These are phyloP conservation scores for Zaprionus kolodkinae DNA, from an alignment of 1,140 invertebrate species.

Conservation along the genomic window DNA sequence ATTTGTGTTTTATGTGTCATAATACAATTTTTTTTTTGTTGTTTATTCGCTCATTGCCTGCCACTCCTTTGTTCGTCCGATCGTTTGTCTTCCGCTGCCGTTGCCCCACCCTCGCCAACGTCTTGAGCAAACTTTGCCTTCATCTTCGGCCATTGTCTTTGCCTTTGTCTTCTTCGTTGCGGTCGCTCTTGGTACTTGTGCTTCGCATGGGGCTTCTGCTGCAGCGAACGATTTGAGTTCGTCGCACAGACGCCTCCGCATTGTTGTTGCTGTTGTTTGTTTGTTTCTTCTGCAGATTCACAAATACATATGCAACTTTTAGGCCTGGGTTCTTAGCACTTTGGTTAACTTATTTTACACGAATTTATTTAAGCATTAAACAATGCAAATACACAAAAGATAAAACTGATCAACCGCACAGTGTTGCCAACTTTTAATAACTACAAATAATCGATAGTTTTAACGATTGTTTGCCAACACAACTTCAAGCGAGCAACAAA, in stretches of 20 bases:
- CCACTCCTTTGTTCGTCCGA: slow-evolving; percentile 63
- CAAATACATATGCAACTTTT: neutral
- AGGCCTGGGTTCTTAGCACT: neutral
- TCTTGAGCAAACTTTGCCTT: slow-evolving; percentile 50
- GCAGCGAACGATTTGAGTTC: slow-evolving; percentile 9
- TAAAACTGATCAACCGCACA: neutral
- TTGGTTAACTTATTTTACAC: neutral
- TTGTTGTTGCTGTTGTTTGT: slow-evolving; percentile 2
- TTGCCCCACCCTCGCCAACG: neutral
- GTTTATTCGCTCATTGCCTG: slow-evolving; percentile 33
- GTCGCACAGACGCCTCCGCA: no score
- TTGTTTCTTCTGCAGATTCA: neutral
- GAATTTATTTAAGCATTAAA: neutral
- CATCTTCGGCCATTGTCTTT: slow-evolving; percentile 22
- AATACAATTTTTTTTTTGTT: slow-evolving; percentile 30
- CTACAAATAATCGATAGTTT: no score
- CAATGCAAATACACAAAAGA: neutral
- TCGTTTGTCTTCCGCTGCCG: slow-evolving; percentile 53
- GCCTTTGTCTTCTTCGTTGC: slow-evolving; percentile 42
- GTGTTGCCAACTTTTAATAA: neutral
- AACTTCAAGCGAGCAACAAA: no score
- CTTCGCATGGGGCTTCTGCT: slow-evolving; percentile 48
- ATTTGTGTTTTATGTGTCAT: slow-evolving; percentile 49
- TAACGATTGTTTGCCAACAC: no score
- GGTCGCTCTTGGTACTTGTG: slow-evolving; percentile 17